Evolutionary conservation across 2,888 invertebrate genomes (phyloP), one percentile per base, ranked within the genome.

Genomic region (Aphidius colemani): DNA sequence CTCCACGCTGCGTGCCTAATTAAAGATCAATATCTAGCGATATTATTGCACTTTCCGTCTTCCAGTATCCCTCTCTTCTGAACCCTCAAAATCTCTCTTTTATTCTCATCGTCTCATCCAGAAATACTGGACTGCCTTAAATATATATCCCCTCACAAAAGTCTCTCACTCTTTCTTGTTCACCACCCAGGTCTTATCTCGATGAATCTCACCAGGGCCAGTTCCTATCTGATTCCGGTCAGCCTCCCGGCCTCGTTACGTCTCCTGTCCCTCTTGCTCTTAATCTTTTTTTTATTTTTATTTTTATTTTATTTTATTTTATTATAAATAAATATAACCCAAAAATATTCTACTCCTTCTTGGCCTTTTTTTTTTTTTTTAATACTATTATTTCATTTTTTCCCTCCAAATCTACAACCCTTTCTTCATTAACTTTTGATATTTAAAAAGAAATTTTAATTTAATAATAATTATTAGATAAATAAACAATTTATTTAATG

Each of bases 11-110:
- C 80, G 81, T 80, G 79, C 79, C 82, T 82, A 82, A 82, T 82
- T 82, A 82, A 82, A 82, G 82, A 82, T 82, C 81, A 75, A 82
- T 82, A 82, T 82, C 82, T 80, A 70, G 67, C 80, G 79, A 81
- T 82, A 82, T 82, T 82, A 82, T 81, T 82, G 82, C 81, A 76
- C 75, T 75, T 74, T 74, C 73, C 73, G 63, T 48, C 43, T 64
- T 64, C 62, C 45, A 46, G 30, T 7, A 45, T 63, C 45, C 40
- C 58, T 53, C 60, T 43, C 58, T 50, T 59, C 39, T 41, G 51
- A 46, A 40, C 59, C 65, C 68, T 61, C 63, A 30, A 30, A 60
- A 56, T 63, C 63, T 66, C 67, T 66, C 63, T 64, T 63, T 61
- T 65, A 67, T 66, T 62, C 66, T 66, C 55, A 67, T 49, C 66